phyloP scores from a whole-genome alignment of 2,888 invertebrate genomes.

The Drosophila robusta region DNA sequence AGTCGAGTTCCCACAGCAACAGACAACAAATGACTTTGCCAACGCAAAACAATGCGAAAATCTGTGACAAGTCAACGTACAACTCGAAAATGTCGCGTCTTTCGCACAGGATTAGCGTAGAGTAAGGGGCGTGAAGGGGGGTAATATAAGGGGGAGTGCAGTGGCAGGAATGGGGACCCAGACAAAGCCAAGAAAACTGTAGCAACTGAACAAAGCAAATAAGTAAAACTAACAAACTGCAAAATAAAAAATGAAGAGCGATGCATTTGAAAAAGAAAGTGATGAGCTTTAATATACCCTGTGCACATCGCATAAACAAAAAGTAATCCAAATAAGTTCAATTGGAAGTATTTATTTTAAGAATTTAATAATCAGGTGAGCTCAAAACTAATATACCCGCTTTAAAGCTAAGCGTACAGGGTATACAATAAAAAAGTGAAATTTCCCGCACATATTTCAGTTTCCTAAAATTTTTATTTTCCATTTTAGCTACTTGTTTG shows the following conservation, averaged over 20 bases:
- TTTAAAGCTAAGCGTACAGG: constrained; percentile 10
- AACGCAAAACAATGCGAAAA: constrained; percentile 55
- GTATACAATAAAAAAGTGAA: constrained; percentile 23
- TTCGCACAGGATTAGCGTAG: constrained; percentile 67
- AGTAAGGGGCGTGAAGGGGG: background rate
- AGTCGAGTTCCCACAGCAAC: constrained; percentile 49
- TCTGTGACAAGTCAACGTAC: constrained; percentile 59
- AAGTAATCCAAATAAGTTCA: no score
- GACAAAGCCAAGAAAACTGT: constrained; percentile 42
- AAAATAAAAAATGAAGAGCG: constrained; percentile 28
- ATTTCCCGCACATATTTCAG: constrained; percentile 52
- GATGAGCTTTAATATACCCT: constrained; percentile 4
- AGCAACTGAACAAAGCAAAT: constrained; percentile 70
- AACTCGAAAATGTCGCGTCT: constrained; percentile 58
- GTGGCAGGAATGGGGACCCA: background rate
- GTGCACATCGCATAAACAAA: background rate
- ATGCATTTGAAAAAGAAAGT: background rate
- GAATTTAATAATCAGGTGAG: background rate
- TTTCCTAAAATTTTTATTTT: constrained; percentile 38
- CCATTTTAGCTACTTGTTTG: constrained; percentile 20
- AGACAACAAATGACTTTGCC: constrained; percentile 51
- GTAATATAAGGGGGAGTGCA: constrained; percentile 9
- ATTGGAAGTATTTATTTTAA: no score
- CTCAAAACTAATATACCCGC: background rate
- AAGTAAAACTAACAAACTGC: constrained; percentile 59